Percentiles rank a stretch among this genome's conserved stretches.
phyloP scores from a whole-genome alignment of 2,797 vertebrate species.

The Oryzias sinensis region DNA sequence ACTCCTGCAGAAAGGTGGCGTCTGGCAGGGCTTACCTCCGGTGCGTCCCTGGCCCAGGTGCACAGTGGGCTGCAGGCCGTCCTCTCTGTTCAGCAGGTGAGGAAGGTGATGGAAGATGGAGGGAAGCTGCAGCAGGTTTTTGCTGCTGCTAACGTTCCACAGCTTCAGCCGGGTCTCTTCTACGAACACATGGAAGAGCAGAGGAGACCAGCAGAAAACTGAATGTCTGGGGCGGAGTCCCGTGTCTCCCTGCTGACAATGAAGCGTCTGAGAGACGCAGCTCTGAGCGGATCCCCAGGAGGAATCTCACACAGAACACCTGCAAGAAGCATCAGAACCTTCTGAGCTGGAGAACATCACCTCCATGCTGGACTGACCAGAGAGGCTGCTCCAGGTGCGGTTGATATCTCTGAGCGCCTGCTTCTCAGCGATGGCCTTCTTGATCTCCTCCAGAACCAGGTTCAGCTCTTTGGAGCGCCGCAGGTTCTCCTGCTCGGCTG shows the following conservation, averaged over 20 bases:
- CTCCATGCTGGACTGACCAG: slow-evolving; percentile 43
- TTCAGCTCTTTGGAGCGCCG: slow-evolving; percentile 95
- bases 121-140: slow-evolving; percentile 94
- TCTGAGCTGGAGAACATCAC: too few species aligned
- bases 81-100: slow-evolving; percentile 93
- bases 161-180: slow-evolving; percentile 94
- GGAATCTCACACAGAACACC: too few species aligned
- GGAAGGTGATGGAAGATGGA: slow-evolving; percentile 98
- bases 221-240: background rate
- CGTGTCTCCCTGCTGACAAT: background rate
- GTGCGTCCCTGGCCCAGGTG: slow-evolving; percentile 94
- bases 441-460: slow-evolving; percentile 95
- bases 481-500: slow-evolving; percentile 93
- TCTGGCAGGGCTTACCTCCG: slow-evolving; percentile 79
- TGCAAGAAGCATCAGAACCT: background rate
- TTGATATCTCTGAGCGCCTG: slow-evolving; percentile 91
- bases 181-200: slow-evolving; percentile 54
- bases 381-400: slow-evolving; percentile 88
- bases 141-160: slow-evolving; percentile 93
- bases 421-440: slow-evolving; percentile 92
- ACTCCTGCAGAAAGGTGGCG: too few species aligned
- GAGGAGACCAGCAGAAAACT: background rate
- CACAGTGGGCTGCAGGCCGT: slow-evolving; percentile 92
- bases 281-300: too few species aligned
- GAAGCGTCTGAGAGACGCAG: too few species aligned